Evolutionary conservation across 2,797 vertebrate genomes (phyloP).

Genomic region (Myotis daubentonii): DNA sequence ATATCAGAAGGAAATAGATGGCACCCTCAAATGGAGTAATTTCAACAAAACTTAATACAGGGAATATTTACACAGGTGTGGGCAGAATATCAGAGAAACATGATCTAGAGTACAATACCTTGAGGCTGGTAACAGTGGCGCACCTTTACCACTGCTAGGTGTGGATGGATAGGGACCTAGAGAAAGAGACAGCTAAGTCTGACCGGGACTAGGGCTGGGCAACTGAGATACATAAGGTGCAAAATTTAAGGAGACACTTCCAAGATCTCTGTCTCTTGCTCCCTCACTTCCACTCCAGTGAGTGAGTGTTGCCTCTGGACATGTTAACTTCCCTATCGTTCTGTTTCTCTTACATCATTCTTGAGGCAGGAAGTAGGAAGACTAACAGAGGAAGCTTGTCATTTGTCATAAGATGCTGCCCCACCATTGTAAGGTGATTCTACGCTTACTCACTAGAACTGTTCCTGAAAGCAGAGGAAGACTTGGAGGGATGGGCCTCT

Average conservation of each 20-base stretch:
- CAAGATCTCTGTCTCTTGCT: not conserved
- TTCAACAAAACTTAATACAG: not conserved
- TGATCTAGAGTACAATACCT: not conserved
- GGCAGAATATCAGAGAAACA: not conserved
- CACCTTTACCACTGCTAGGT: not conserved
- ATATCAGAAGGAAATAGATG: not conserved
- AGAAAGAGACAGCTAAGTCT: not conserved
- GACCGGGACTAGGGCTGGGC: not conserved
- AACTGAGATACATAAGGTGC: too few relatives aligned
- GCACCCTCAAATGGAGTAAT: not conserved
- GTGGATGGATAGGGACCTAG: not conserved
- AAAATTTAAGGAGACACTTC: not conserved
- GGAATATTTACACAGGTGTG: not conserved
- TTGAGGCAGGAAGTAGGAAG: not conserved
- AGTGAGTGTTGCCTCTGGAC: not conserved
- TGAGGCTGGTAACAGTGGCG: not conserved
- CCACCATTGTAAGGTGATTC: not conserved
- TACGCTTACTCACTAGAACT: not conserved
- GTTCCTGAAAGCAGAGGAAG: not conserved
- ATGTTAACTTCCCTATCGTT: not conserved
- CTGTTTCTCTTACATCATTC: not conserved
- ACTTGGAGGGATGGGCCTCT: accelerated
- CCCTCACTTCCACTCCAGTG: accelerated
- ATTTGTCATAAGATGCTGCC: not conserved
- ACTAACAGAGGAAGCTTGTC: not conserved